phyloP scores from a whole-genome alignment of 2,888 invertebrate species.

The Nineta flava region DNA sequence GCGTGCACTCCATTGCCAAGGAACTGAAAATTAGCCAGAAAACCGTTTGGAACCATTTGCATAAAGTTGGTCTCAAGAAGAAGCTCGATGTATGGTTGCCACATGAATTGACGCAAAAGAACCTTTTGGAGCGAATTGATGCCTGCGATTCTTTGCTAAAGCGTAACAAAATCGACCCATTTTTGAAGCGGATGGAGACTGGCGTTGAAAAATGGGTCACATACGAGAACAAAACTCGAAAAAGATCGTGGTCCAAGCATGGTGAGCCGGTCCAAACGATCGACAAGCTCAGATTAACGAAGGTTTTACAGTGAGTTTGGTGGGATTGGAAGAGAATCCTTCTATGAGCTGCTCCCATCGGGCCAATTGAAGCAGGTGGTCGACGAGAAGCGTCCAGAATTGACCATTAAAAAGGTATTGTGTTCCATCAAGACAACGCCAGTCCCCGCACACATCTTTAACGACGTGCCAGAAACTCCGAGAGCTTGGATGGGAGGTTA shows the following conservation, averaged over 20 bases:
- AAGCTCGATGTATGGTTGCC: too few relatives aligned
- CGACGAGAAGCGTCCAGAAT: constrained; percentile 11
- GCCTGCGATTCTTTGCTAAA: too few relatives aligned
- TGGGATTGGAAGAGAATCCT: too few relatives aligned
- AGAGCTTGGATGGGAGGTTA: constrained; percentile 13
- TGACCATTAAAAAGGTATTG: constrained; percentile 9
- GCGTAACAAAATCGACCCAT: too few relatives aligned
- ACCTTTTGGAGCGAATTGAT: too few relatives aligned
- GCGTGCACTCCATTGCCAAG: background rate
- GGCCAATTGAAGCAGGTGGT: too few relatives aligned
- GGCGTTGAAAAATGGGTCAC: background rate
- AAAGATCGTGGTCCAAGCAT: constrained; percentile 13
- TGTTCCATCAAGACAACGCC: constrained; percentile 11
- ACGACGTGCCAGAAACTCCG: constrained; percentile 14
- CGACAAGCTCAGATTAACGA: constrained; percentile 11
- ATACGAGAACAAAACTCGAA: constrained; percentile 7
- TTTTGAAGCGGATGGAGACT: too few relatives aligned
- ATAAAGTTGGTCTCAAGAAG: too few relatives aligned
- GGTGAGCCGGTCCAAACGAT: constrained; percentile 13
- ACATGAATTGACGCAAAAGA: too few relatives aligned
- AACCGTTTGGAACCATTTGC: background rate
- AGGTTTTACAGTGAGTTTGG: constrained; percentile 11
- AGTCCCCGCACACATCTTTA: constrained; percentile 8
- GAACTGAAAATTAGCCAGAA: background rate
- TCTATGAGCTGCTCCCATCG: constrained; percentile 14